Percentiles rank a stretch among this genome's conserved stretches.
phyloP scores from a whole-genome alignment of 1,140 invertebrate genomes.

The Camponotus vicinus region DNA sequence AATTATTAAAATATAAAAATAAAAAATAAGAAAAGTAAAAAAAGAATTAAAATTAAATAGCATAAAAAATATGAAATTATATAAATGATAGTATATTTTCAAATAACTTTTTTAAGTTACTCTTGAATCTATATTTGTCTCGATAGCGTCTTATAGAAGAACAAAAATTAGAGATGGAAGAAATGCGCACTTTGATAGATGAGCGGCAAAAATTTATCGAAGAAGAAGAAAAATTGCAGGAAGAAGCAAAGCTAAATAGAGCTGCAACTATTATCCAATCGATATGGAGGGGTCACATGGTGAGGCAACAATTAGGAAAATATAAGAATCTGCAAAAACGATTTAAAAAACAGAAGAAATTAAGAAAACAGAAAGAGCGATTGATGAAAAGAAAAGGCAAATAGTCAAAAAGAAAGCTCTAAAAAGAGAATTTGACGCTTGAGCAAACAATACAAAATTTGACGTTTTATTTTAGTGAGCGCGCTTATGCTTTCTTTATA shows the following conservation, averaged over 20 bases:
- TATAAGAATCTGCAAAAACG: conserved; percentile 67
- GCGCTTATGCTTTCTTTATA: background rate
- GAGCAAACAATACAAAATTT: background rate
- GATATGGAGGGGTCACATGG: conserved; percentile 80
- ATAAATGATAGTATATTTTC: background rate
- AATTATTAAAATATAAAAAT: background rate
- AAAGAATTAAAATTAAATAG: background rate
- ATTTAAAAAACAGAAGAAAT: conserved; percentile 65
- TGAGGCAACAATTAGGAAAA: conserved; percentile 75
- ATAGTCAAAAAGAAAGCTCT: background rate
- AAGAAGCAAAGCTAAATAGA: conserved; percentile 64
- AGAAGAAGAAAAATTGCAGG: conserved; percentile 56
- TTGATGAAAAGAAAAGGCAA: background rate
- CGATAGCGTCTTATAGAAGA: conserved; percentile 75
- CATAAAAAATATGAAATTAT: background rate
- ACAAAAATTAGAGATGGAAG: conserved; percentile 69
- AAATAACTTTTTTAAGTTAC: background rate
- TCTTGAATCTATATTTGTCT: background rate
- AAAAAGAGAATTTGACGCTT: conserved; percentile 16
- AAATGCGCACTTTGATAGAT: conserved; percentile 63
- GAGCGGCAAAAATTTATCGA: conserved; percentile 73
- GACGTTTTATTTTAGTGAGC: conserved; percentile 3
- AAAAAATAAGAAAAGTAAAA: background rate
- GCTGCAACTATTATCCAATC: conserved; percentile 79
- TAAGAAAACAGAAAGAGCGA: conserved; percentile 10